phyloP scores from a whole-genome alignment of 2,113 vertebrate genomes.

The Sylvilagus bachmani region DNA sequence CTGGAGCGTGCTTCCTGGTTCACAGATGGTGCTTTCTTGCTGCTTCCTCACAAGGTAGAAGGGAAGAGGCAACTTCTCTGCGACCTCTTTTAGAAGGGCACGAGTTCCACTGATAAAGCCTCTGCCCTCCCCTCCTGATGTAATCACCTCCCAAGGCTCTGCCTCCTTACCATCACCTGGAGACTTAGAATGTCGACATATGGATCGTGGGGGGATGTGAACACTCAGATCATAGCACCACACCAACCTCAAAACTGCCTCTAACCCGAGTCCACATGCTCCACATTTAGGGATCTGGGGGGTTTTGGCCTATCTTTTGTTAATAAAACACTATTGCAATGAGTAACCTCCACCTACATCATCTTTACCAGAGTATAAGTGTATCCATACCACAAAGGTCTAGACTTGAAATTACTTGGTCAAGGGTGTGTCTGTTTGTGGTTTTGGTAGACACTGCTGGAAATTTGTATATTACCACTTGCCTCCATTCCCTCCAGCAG shows the following conservation, averaged over 20 bases:
- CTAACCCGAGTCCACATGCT: neutral
- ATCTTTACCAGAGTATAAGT: neutral
- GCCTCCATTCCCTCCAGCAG: neutral
- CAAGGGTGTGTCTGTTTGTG: neutral
- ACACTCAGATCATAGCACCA: neutral
- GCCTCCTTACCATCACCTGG: neutral
- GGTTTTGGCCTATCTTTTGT: neutral
- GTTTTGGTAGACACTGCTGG: conserved; percentile 9
- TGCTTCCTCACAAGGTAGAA: neutral
- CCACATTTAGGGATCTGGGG: neutral
- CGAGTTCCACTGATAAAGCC: neutral
- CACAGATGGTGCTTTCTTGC: too few relatives aligned
- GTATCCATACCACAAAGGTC: neutral
- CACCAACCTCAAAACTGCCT: neutral
- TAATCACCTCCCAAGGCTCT: neutral
- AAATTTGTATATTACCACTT: neutral
- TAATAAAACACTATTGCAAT: neutral
- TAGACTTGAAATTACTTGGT: conserved; percentile 9
- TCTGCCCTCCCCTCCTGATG: neutral
- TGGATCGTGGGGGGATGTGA: neutral
- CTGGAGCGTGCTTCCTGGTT: neutral
- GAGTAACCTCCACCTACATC: neutral
- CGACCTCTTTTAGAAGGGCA: neutral
- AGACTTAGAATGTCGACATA: neutral
- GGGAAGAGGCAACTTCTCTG: neutral